These are phyloP conservation scores for Drosophila busckii DNA, from an alignment of 1,140 invertebrate species.

Conservation along the genomic window DNA sequence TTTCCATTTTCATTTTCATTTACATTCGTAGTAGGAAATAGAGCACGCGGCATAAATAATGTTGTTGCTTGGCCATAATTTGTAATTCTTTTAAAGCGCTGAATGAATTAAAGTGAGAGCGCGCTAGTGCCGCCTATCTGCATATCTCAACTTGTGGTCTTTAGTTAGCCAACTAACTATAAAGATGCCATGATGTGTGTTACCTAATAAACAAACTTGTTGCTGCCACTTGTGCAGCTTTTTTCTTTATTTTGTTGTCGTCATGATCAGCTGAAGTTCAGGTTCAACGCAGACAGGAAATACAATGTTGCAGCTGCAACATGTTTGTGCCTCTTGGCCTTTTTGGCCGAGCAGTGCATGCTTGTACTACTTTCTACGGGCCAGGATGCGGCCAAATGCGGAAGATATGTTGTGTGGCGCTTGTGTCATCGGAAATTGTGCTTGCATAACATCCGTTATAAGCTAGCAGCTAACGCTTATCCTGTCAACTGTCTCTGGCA, in stretches of 20 bases:
- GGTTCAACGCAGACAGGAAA: slow-evolving; percentile 70
- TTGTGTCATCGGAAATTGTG: slow-evolving; percentile 17
- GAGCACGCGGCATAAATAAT: slow-evolving; percentile 64
- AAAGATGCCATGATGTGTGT: slow-evolving; percentile 1
- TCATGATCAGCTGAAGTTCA: slow-evolving; percentile 51
- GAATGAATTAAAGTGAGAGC: background rate
- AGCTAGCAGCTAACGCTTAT: no score
- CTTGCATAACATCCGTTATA: slow-evolving; percentile 63
- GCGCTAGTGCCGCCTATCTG: no score
- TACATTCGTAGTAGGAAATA: slow-evolving; percentile 69
- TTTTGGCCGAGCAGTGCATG: no score
- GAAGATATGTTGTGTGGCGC: slow-evolving; percentile 44
- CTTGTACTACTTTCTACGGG: slow-evolving; percentile 72
- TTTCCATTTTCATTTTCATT: slow-evolving; percentile 56
- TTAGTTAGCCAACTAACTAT: slow-evolving; percentile 1
- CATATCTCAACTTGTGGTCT: no score
- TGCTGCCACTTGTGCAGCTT: slow-evolving; percentile 34
- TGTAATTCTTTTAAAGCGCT: slow-evolving; percentile 1
- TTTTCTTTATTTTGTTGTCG: slow-evolving; percentile 22
- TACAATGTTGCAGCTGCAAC: slow-evolving; percentile 27
- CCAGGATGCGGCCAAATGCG: slow-evolving; percentile 70
- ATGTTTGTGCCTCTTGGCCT: slow-evolving; percentile 46
- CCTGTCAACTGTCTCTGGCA: slow-evolving; percentile 21
- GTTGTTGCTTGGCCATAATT: slow-evolving; percentile 65
- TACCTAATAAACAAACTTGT: slow-evolving; percentile 29